Evolutionary conservation across 2,888 invertebrate species (phyloP).

Genomic region (Argyresthia albistria): DNA sequence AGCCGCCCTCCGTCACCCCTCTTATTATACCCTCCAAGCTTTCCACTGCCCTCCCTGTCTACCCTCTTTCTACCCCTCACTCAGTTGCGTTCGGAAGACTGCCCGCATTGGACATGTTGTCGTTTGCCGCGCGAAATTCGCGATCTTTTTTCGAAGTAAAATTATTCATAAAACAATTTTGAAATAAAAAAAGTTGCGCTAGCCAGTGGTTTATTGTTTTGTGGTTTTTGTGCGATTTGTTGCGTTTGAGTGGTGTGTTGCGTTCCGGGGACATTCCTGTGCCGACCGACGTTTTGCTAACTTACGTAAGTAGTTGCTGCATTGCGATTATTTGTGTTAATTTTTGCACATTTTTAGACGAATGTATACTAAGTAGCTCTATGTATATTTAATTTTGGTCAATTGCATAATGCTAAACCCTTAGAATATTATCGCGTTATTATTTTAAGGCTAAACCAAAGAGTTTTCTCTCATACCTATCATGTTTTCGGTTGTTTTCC

Average conservation of each 20-base stretch:
- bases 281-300: conserved; percentile 23
- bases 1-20: conserved; percentile 1
- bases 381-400: too few species aligned
- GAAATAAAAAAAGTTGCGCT: conserved; percentile 25
- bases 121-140: conserved; percentile 16
- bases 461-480: too few species aligned
- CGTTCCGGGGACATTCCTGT: conserved; percentile 22
- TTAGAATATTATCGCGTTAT: too few species aligned
- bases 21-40: not conserved
- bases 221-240: conserved; percentile 18
- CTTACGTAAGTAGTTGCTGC: conserved; percentile 68
- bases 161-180: conserved; percentile 30
- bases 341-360: too few species aligned
- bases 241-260: conserved; percentile 19
- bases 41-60: conserved; percentile 3
- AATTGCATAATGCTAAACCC: too few species aligned
- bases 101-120: not conserved
- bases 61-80: conserved; percentile 2
- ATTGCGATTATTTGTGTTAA: conserved; percentile 38
- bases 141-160: conserved; percentile 56
- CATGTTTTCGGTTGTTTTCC: too few species aligned
- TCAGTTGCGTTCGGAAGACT: not conserved
- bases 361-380: too few species aligned
- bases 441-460: too few species aligned
- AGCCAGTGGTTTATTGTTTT: conserved; percentile 16